phyloP scores from a whole-genome alignment of 1,140 invertebrate genomes.

The Himalopsyche phryganea region DNA sequence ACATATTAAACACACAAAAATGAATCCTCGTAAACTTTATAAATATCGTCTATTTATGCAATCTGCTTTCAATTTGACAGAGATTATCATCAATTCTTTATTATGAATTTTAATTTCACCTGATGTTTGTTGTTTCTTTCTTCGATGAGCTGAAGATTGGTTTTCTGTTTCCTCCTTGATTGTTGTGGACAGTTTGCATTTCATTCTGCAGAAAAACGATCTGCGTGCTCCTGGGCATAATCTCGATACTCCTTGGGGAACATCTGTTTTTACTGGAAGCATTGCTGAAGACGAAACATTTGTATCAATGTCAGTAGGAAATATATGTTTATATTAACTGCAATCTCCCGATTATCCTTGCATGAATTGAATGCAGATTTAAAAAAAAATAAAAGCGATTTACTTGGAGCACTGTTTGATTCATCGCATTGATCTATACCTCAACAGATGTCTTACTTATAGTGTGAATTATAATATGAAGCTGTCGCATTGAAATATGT shows the following conservation, averaged over 20 bases:
- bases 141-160: constrained; percentile 58
- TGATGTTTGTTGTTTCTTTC: constrained; percentile 64
- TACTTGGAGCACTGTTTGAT: not conserved
- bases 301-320: not conserved
- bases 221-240: constrained; percentile 84
- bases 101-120: no score
- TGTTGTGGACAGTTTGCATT: constrained; percentile 62
- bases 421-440: no score
- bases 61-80: no score
- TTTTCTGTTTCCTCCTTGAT: constrained; percentile 71
- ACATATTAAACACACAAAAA: no score
- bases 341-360: no score
- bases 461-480: no score
- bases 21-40: no score
- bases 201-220: constrained; percentile 93
- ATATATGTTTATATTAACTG: no score
- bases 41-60: no score
- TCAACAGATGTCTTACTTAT: no score
- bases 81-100: no score
- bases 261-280: constrained; percentile 84
- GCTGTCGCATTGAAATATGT: no score
- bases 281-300: constrained; percentile 62
- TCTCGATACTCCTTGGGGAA: constrained; percentile 68
- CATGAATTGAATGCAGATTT: not conserved
- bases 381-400: not conserved